Evolutionary conservation across 2,113 vertebrate genomes (phyloP).

Genomic region (Pitta sordida): DNA sequence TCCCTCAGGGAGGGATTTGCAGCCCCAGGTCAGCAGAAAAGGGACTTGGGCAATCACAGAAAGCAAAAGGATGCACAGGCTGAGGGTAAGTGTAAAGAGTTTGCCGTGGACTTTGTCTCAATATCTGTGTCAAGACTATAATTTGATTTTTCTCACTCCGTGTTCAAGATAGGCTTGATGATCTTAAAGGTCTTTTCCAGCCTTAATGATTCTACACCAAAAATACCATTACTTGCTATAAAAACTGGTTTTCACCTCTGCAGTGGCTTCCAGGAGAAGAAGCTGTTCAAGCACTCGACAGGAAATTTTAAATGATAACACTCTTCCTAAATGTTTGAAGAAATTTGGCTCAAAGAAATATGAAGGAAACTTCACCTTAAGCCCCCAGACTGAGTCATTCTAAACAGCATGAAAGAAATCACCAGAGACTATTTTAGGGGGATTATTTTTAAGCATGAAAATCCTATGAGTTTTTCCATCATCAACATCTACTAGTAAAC

Average conservation of each 20-base stretch:
- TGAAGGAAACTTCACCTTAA: neutral
- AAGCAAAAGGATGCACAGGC: neutral
- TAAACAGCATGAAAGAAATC: neutral
- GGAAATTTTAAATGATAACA: neutral
- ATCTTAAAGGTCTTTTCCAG: neutral
- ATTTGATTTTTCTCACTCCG: neutral
- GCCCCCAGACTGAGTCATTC: neutral
- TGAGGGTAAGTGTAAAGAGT: neutral
- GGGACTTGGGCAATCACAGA: neutral
- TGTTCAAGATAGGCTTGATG: neutral
- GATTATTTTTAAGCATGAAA: neutral
- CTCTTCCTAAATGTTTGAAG: neutral
- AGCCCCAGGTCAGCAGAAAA: neutral
- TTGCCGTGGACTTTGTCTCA: neutral
- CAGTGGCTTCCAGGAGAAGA: neutral
- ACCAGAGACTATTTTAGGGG: neutral
- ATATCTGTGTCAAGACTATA: neutral
- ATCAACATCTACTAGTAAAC: neutral
- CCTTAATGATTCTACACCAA: neutral
- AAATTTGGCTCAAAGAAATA: neutral
- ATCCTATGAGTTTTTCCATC: neutral
- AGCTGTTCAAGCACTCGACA: neutral
- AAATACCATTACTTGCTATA: neutral
- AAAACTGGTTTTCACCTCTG: neutral
- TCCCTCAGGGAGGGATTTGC: neutral